Evolutionary conservation across 2,888 invertebrate species (phyloP), one percentile per base, ranked within the genome.

Genomic region (Tinea semifulvella): DNA sequence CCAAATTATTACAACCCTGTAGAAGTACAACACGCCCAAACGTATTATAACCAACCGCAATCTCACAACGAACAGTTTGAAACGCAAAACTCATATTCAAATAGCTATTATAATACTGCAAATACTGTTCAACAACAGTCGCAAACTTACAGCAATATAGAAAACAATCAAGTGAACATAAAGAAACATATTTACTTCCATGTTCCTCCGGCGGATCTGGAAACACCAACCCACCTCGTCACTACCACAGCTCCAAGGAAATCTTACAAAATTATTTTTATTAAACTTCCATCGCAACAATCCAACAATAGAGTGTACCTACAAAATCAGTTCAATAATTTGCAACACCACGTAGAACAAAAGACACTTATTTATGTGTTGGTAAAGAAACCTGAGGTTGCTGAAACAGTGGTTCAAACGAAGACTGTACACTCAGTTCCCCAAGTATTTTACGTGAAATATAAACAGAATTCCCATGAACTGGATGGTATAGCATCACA

Each of bases 161-260:
- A 13, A 16, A 14, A 35, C 35, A 11, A 17, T 18, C 3, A 17
- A 18, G 61, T 63, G 20, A 73, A 85, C 17, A 79, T 89, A 48
- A 85, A 85, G 56, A 89, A 88, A 57, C 86, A 88, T 73, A 85
- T 88, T 60, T 90, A 89, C 80, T 89, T 90, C 10, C 90, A 90
- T 56, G 88, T 88, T 1, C 88, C 90, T 17, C 89, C 89, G 48
- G 86, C 88, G 65, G 89, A 89, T 52, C 83, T 85, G 0, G 85
- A 85, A 56, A 62, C 71, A 47, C 70, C 79, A 47, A 76, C 80
- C 1, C 66, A 81, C 43, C 66, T 68, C 1, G 63, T 73, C 2
- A 71, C 82, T 8, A 53, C 56, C 13, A 77, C 84, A 43, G 75
- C 84, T 31, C 66, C 79, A 14, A 88, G 87, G 60, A 89, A 88